A percentile compares a stretch with the other conserved stretches of the same genome.
These are phyloP conservation scores for Drosophila pseudoobscura DNA, from an alignment of 1,140 invertebrate species.

Conservation along the genomic window DNA sequence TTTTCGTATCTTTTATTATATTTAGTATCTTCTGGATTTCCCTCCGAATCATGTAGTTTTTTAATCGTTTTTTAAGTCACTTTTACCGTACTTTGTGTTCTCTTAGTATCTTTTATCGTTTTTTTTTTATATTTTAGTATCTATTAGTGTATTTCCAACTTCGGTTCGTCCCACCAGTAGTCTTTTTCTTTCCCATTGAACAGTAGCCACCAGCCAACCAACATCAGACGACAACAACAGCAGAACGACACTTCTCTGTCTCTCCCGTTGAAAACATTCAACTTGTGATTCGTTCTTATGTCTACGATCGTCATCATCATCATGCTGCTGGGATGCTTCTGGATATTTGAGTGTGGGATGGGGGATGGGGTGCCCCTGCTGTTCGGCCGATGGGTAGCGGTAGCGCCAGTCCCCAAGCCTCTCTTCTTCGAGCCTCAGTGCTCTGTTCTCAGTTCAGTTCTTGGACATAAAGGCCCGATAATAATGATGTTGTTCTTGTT, in stretches of 20 bases:
- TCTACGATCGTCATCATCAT: conserved; percentile 49
- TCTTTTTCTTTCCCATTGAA: conserved; percentile 58
- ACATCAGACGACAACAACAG: conserved; percentile 21
- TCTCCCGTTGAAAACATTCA: conserved; percentile 17
- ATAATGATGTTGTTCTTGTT: conserved; percentile 72
- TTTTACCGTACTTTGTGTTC: no score
- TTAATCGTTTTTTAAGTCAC: no score
- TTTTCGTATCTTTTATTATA: no score
- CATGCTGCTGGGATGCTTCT: conserved; percentile 19
- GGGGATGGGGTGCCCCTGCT: conserved; percentile 49
- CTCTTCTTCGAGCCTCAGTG: conserved; percentile 39
- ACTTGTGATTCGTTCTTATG: conserved; percentile 50
- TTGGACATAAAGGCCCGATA: conserved; percentile 72
- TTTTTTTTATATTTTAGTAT: no score
- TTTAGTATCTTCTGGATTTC: no score
- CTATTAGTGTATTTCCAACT: no score
- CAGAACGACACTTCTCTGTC: conserved; percentile 53
- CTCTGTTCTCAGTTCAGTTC: conserved; percentile 12
- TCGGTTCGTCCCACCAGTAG: neutral
- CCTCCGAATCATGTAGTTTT: no score
- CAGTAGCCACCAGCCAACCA: conserved; percentile 46
- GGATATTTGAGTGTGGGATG: conserved; percentile 30
- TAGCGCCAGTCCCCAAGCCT: conserved; percentile 63
- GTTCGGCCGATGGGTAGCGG: conserved; percentile 18
- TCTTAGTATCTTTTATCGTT: no score